Evolutionary conservation across 2,888 invertebrate species (phyloP), one percentile per base, ranked within the genome.

Genomic region (Cryptophagus acutangulus): DNA sequence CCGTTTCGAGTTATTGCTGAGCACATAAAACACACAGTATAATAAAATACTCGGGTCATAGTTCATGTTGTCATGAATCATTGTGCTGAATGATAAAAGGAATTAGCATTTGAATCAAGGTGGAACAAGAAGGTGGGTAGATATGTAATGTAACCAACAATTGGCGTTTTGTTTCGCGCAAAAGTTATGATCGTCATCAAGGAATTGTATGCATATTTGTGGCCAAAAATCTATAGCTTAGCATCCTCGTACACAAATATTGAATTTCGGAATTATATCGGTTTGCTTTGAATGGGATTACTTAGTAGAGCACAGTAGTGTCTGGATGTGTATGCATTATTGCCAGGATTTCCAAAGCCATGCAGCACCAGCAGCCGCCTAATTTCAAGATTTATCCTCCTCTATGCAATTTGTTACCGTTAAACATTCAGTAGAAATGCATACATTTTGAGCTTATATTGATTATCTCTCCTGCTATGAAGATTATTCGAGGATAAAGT

Each of bases 81-180:
- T 40, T 45, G 38, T 43, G 40, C 24, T 20, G 37, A 33, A 35
- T 33, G 33, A 40, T 40, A 38, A 43, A 29, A 46, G 40, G 43
- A 42, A 46, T 46, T 46, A 41, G 40, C 46, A 46, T 46, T 28
- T 43, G 46, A 42, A 46, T 46, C 20, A 29, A 39, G 12, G 36
- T 41, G 41, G 36, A 39, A 39, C 14, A n/a, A n/a, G n/a, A n/a
- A n/a, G n/a, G n/a, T n/a, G n/a, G n/a, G n/a, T n/a, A n/a, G n/a
- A n/a, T n/a, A n/a, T n/a, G n/a, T n/a, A n/a, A n/a, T n/a, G n/a
- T 16, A n/a, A 35, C 12, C 35, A 28, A 33, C 41, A 33, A n/a
- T 35, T 38, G 28, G 30, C 18, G 36, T 36, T n/a, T 38, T 29
- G 33, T 39, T 36, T 3, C 14, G 1, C 2, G 13, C 14, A 12